Conservation (phyloP, 1,140 invertebrate species). For the Microvelia longipes region DNA sequence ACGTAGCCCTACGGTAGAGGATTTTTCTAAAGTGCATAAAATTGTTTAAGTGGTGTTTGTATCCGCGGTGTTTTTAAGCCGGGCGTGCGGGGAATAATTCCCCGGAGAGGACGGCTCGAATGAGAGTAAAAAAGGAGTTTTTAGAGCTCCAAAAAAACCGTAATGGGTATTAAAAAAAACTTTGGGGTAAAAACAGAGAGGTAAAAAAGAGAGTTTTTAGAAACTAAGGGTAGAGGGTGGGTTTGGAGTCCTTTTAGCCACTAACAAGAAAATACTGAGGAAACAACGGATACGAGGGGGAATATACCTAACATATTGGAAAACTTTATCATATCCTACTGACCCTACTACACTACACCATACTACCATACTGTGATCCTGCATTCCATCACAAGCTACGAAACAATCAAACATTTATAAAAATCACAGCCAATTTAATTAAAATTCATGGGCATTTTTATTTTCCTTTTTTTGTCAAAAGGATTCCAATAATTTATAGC, state of each 20-base stretch:
- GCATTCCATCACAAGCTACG: no score
- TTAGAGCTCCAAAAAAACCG: not conserved
- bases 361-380: no score
- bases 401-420: no score
- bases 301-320: no score
- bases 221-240: not conserved
- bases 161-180: conserved; percentile 4
- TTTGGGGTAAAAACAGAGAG: not conserved
- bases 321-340: no score
- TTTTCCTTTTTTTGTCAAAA: no score
- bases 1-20: not conserved
- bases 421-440: no score
- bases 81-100: conserved; percentile 1
- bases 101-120: not conserved
- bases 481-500: no score
- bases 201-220: not conserved
- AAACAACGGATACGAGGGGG: no score
- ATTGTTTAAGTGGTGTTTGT: conserved; percentile 4
- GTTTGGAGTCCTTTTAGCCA: not conserved
- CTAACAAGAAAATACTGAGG: not conserved
- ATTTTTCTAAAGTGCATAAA: not conserved
- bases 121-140: not conserved
- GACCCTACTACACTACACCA: no score
- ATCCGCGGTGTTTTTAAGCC: not conserved
- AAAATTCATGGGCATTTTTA: no score